Conservation (phyloP, 2,888 invertebrate genomes). For the Drosophila melanosoma region DNA sequence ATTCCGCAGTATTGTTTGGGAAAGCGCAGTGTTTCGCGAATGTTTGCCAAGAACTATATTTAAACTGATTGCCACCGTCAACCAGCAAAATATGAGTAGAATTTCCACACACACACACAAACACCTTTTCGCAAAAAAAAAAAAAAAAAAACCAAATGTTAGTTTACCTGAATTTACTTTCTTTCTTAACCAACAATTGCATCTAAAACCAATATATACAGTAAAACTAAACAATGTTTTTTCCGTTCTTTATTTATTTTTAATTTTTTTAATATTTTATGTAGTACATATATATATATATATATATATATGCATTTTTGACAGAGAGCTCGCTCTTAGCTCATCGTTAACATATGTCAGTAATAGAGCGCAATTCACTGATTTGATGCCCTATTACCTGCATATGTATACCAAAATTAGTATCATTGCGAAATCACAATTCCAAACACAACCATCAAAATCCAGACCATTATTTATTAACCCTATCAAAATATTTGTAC, state of each 20-base stretch:
- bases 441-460: slow-evolving; percentile 12
- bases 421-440: slow-evolving; percentile 4
- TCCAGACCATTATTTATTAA: slow-evolving; percentile 38
- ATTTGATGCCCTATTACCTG: neutral
- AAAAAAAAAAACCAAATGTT: slow-evolving; percentile 48
- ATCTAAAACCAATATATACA: slow-evolving; percentile 38
- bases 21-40: slow-evolving; percentile 81
- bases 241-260: slow-evolving; percentile 18
- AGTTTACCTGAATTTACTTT: slow-evolving; percentile 58
- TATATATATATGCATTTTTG: neutral
- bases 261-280: slow-evolving; percentile 9
- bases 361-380: neutral
- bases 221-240: slow-evolving; percentile 40
- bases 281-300: slow-evolving; percentile 5
- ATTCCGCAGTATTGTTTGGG: slow-evolving; percentile 83
- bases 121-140: slow-evolving; percentile 36
- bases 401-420: slow-evolving; percentile 9
- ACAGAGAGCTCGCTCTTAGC: slow-evolving; percentile 4
- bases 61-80: slow-evolving; percentile 62
- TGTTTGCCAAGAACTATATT: slow-evolving; percentile 79
- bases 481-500: slow-evolving; percentile 8
- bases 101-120: slow-evolving; percentile 48
- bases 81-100: slow-evolving; percentile 64
- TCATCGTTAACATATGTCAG: slow-evolving; percentile 1
- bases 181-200: slow-evolving; percentile 52